These are phyloP conservation scores for Globodera rostochiensis DNA, from an alignment of 1,140 invertebrate species.

Conservation along the genomic window DNA sequence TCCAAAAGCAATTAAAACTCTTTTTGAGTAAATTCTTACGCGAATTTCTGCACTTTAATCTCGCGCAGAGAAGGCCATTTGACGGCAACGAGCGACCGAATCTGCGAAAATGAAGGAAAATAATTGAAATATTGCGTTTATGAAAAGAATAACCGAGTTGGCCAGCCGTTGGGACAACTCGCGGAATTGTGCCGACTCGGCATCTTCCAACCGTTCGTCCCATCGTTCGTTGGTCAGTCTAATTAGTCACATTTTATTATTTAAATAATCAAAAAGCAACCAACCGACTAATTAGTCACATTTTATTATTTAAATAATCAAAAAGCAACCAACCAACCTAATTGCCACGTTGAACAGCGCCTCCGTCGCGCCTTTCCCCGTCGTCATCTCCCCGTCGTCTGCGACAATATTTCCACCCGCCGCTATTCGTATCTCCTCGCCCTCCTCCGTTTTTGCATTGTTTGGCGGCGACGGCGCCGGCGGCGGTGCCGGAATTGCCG, in stretches of 20 bases:
- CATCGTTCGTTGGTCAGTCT: slow-evolving; percentile 32
- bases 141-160: slow-evolving; percentile 16
- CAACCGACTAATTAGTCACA: not conserved
- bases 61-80: slow-evolving; percentile 40
- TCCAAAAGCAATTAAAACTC: not conserved
- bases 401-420: slow-evolving; percentile 8
- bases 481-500: slow-evolving; percentile 14
- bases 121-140: not conserved
- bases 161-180: slow-evolving; percentile 25
- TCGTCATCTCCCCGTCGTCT: not conserved
- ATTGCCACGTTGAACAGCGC: slow-evolving; percentile 24
- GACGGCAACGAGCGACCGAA: slow-evolving; percentile 35
- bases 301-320: not conserved
- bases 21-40: slow-evolving; percentile 5
- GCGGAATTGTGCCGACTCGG: slow-evolving; percentile 26
- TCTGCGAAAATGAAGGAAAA: slow-evolving; percentile 20
- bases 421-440: not conserved
- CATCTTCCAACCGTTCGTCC: slow-evolving; percentile 30
- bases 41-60: slow-evolving; percentile 46
- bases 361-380: not conserved
- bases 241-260: not conserved
- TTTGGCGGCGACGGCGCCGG: not conserved
- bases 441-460: slow-evolving; percentile 14
- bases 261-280: not conserved
- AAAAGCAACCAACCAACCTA: not conserved